phyloP scores from a whole-genome alignment of 2,113 vertebrate genomes.

The Barbus barbus region DNA sequence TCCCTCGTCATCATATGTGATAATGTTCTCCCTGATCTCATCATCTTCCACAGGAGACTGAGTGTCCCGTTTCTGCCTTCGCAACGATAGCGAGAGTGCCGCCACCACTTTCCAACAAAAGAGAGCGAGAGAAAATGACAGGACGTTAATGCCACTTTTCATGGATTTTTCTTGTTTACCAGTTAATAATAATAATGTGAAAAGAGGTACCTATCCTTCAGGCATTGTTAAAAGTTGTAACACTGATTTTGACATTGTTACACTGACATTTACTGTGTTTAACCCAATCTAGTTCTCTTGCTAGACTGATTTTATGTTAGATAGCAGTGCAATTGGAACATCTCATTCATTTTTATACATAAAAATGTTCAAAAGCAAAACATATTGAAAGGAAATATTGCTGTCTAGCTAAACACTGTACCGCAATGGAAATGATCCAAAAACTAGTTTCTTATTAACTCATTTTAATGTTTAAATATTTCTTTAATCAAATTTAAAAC shows the following conservation, averaged over 20 bases:
- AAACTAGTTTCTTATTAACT: background rate
- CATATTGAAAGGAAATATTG: background rate
- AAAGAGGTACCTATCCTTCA: background rate
- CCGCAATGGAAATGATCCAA: background rate
- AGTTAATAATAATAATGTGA: background rate
- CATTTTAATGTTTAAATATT: background rate
- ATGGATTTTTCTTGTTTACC: background rate
- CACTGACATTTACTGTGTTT: background rate
- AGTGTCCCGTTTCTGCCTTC: constrained; percentile 74
- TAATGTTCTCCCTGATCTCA: constrained; percentile 81
- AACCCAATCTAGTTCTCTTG: background rate
- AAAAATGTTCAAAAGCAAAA: no score
- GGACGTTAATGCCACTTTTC: background rate
- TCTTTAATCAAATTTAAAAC: background rate
- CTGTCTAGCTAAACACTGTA: background rate
- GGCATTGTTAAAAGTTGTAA: background rate
- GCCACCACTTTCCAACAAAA: constrained; percentile 66
- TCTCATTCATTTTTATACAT: no score
- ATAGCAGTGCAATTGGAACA: no score
- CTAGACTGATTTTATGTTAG: no score
- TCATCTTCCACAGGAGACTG: constrained; percentile 74
- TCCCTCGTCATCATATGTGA: constrained; percentile 85
- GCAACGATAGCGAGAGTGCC: constrained; percentile 73
- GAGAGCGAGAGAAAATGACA: background rate
- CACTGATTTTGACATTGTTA: no score